phyloP scores from a whole-genome alignment of 2,797 vertebrate species.

The Hybognathus amarus region DNA sequence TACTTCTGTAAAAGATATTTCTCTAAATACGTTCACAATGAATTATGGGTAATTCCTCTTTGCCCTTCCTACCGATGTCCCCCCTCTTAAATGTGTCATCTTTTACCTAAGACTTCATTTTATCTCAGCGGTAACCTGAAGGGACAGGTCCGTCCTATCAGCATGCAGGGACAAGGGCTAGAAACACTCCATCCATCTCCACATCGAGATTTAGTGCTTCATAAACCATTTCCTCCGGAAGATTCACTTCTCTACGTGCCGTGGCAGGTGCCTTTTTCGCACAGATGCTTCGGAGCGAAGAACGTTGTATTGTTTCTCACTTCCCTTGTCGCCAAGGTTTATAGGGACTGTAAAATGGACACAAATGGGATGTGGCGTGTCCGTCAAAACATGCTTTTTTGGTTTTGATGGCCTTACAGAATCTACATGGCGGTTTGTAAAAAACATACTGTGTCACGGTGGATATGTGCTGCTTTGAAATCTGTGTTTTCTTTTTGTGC shows the following conservation, averaged over 20 bases:
- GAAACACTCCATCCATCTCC: slow-evolving; percentile 51
- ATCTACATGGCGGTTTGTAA: slow-evolving; percentile 40
- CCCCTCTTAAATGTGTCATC: slow-evolving; percentile 34
- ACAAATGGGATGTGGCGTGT: slow-evolving; percentile 60
- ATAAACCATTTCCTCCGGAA: slow-evolving; percentile 65
- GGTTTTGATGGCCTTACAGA: slow-evolving; percentile 51
- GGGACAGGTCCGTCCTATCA: slow-evolving; percentile 52
- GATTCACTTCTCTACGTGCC: slow-evolving; percentile 61
- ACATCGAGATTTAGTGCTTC: slow-evolving; percentile 62
- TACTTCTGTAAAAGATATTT: slow-evolving; percentile 38
- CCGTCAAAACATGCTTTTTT: slow-evolving; percentile 55
- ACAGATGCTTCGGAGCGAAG: slow-evolving; percentile 50
- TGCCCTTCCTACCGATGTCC: neutral
- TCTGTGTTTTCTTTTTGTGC: slow-evolving; percentile 11
- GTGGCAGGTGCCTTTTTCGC: slow-evolving; percentile 48
- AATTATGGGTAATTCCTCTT: slow-evolving; percentile 34
- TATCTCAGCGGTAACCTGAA: slow-evolving; percentile 50
- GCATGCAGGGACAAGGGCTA: slow-evolving; percentile 44
- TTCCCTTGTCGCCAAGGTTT: slow-evolving; percentile 58
- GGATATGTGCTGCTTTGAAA: slow-evolving; percentile 29
- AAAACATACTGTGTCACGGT: slow-evolving; percentile 3
- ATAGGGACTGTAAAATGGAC: slow-evolving; percentile 65
- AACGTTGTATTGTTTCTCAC: slow-evolving; percentile 52
- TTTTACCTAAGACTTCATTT: slow-evolving; percentile 55
- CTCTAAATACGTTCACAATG: slow-evolving; percentile 8